Evolutionary conservation across 2,113 vertebrate genomes (phyloP), one percentile per base, ranked within the genome.

Genomic region (Dromaius novaehollandiae): DNA sequence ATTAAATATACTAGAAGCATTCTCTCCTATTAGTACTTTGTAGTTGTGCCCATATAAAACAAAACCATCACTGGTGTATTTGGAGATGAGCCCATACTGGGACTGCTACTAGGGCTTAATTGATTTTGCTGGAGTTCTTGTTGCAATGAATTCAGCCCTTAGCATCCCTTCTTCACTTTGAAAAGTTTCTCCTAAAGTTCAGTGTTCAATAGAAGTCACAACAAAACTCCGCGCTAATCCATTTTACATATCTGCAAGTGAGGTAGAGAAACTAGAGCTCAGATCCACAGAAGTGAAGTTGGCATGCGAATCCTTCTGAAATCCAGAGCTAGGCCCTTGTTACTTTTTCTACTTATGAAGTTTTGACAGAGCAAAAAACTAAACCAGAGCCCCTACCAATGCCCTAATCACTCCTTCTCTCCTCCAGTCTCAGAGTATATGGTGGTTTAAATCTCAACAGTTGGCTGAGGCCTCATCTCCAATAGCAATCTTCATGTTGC

Each of bases 401-500:
- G 7, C 6, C 53, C 28, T 51, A 11, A 40, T n/a, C 11, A 44
- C 42, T 44, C 42, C 42, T 44, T 14, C 42, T 44, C 42, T 44
- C 42, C 42, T 44, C 22, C 61, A 20, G 74, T 4, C 32, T 40
- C 32, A 9, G 32, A 71, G 9, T 7, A 42, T 11, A 28, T 7
- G 42, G 42, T 44, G 42, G 14, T 9, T 25, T 60, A n/a, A 44
- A 44, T 44, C 42, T 44, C 42, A 44, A 11, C 42, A 44, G 42
- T 44, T 44, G 42, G 7, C 6, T 50, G 7, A 34, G 32, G 22
- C 20, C 48, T 75, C 16, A 69, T 8, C 13, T 89, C 20, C 48
- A 4, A 34, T 75, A 0, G 0, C 32, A 38, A 30, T 14, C 3
- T 61, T 7, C 26, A 30, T 56, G 25, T n/a, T 66, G 26, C 32